These are phyloP conservation scores for Lucilia sericata DNA, from an alignment of 1,140 invertebrate genomes.

Conservation along the genomic window DNA sequence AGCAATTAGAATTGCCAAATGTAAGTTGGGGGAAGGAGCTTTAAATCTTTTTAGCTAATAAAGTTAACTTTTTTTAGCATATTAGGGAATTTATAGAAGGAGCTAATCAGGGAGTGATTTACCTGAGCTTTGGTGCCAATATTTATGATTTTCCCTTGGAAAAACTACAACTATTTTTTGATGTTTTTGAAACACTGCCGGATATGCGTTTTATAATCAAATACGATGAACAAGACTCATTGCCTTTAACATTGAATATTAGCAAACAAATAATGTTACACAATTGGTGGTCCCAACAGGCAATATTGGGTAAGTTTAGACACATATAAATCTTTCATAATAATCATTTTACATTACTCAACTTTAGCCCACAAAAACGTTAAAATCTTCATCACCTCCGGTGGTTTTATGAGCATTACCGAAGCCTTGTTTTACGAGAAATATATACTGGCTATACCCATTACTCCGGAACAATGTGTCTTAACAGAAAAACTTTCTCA, in stretches of 20 bases:
- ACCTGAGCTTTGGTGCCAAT: conserved; percentile 76
- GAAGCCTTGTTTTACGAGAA: conserved; percentile 73
- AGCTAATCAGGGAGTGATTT: conserved; percentile 72
- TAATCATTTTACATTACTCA: no score
- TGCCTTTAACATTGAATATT: conserved; percentile 61
- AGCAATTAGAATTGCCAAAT: conserved; percentile 45
- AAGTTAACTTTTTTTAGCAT: conserved; percentile 54
- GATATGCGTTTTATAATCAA: conserved; percentile 75
- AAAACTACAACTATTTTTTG: conserved; percentile 68
- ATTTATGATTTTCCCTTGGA: conserved; percentile 71
- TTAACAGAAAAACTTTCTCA: conserved; percentile 68
- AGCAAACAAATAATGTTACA: conserved; percentile 73
- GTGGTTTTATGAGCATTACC: conserved; percentile 73
- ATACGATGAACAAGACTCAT: conserved; percentile 72
- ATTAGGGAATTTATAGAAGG: conserved; percentile 71
- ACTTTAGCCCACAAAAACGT: conserved; percentile 70
- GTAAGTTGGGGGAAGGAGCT: no score
- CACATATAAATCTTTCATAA: not conserved
- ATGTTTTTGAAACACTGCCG: conserved; percentile 71
- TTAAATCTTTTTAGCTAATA: no score
- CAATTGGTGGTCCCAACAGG: conserved; percentile 80
- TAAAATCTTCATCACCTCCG: conserved; percentile 76
- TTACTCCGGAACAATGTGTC: conserved; percentile 73
- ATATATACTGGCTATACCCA: conserved; percentile 74
- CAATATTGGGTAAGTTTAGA: conserved; percentile 69